Conservation (phyloP, 2,888 invertebrate genomes). For the Anthoptus insignis region DNA sequence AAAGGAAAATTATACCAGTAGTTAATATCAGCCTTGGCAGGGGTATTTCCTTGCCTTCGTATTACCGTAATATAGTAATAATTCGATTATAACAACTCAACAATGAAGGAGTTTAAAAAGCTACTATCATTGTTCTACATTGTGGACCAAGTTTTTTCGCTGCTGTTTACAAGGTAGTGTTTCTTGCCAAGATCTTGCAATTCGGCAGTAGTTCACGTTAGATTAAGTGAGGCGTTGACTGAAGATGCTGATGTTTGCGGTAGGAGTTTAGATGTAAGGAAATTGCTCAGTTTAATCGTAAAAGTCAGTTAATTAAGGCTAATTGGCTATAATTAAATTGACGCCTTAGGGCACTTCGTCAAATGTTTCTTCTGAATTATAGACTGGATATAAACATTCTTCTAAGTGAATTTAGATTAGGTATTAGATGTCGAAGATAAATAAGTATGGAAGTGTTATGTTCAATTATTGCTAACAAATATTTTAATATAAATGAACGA, state of each 20-base stretch:
- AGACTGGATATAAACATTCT: slow-evolving; percentile 6
- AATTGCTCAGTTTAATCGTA: slow-evolving; percentile 16
- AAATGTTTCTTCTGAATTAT: slow-evolving; percentile 9
- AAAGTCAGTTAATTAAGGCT: slow-evolving; percentile 20
- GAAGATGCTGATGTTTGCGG: neutral
- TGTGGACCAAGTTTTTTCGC: too few relatives aligned
- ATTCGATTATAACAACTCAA: too few relatives aligned
- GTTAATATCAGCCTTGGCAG: too few relatives aligned
- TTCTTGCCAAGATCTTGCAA: neutral
- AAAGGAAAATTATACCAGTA: too few relatives aligned
- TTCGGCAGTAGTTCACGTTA: neutral
- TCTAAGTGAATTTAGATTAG: neutral
- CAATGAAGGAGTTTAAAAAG: too few relatives aligned
- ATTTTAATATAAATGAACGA: neutral
- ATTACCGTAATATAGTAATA: too few relatives aligned
- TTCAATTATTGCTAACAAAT: neutral
- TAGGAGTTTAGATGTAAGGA: neutral
- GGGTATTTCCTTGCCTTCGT: neutral
- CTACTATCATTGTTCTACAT: too few relatives aligned
- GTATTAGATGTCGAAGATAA: slow-evolving; percentile 1
- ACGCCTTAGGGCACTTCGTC: neutral
- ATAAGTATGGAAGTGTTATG: neutral
- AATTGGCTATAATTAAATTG: slow-evolving; percentile 4
- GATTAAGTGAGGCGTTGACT: slow-evolving; percentile 5
- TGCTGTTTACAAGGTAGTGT: neutral